Evolutionary conservation across 2,888 invertebrate genomes (phyloP).

Genomic region (Eumacrocentrus americanus): DNA sequence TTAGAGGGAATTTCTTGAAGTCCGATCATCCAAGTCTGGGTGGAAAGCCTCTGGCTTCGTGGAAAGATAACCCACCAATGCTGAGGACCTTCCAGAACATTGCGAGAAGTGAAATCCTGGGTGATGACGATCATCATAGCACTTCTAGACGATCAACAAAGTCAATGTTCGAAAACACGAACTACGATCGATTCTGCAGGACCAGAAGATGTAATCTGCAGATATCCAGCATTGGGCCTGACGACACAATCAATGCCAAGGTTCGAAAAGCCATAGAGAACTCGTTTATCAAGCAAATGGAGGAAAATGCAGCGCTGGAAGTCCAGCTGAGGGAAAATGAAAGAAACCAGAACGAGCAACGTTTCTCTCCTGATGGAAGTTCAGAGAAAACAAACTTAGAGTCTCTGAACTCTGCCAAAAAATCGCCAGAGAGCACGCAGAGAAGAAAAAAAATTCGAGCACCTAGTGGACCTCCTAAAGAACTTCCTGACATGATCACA

Average conservation of each 20-base stretch:
- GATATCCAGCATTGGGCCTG: slow-evolving; percentile 11
- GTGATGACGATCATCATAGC: slow-evolving; percentile 49
- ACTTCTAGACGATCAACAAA: slow-evolving; percentile 52
- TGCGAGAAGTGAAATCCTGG: slow-evolving; percentile 54
- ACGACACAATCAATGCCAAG: slow-evolving; percentile 48
- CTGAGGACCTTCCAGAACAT: slow-evolving; percentile 46
- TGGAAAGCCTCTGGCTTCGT: slow-evolving; percentile 36
- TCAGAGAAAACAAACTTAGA: slow-evolving; percentile 22
- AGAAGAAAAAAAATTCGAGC: slow-evolving; percentile 34
- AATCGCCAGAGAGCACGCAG: slow-evolving; percentile 17
- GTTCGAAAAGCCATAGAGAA: slow-evolving; percentile 56
- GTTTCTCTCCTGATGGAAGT: slow-evolving; percentile 20
- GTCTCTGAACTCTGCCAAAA: slow-evolving; percentile 15
- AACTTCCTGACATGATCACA: slow-evolving; percentile 55
- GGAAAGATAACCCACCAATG: slow-evolving; percentile 50
- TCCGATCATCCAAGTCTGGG: slow-evolving; percentile 21
- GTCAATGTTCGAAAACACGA: slow-evolving; percentile 53
- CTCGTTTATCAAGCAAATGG: slow-evolving; percentile 56
- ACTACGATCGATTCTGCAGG: slow-evolving; percentile 38
- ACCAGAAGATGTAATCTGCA: slow-evolving; percentile 26
- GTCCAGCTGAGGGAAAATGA: slow-evolving; percentile 27
- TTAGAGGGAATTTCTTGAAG: slow-evolving; percentile 41
- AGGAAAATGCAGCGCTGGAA: slow-evolving; percentile 47
- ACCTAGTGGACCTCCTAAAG: slow-evolving; percentile 31
- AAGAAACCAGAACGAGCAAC: neutral